phyloP scores from a whole-genome alignment of 2,888 invertebrate species.

The Tachystola acroxantha region DNA sequence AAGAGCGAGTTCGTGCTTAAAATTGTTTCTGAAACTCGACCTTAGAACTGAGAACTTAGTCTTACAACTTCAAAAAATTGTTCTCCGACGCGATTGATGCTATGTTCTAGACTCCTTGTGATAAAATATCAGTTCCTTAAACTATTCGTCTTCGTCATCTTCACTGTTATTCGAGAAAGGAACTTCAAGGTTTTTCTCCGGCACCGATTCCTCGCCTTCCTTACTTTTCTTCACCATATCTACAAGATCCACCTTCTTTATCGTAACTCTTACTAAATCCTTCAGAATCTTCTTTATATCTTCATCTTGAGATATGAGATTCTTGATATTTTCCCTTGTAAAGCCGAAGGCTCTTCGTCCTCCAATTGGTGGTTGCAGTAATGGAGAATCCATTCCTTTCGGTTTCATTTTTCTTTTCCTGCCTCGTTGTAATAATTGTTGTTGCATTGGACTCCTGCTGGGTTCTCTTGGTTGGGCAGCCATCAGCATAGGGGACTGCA shows the following conservation, averaged over 20 bases:
- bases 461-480: conserved; percentile 12
- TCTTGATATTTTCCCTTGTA: conserved; percentile 56
- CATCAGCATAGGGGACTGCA: background rate
- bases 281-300: conserved; percentile 67
- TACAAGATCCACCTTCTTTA: conserved; percentile 61
- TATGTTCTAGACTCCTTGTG: no score
- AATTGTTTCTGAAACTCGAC: no score
- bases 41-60: no score
- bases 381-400: conserved; percentile 7
- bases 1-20: no score
- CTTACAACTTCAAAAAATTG: no score
- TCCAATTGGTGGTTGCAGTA: conserved; percentile 23
- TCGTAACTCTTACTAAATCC: conserved; percentile 63
- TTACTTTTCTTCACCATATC: conserved; percentile 34
- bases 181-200: background rate
- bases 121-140: no score
- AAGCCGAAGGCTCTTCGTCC: conserved; percentile 41
- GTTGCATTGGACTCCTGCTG: conserved; percentile 12
- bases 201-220: background rate
- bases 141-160: conserved; percentile 13
- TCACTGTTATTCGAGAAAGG: background rate
- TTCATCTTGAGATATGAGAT: conserved; percentile 52
- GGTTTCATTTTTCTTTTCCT: conserved; percentile 37
- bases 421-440: conserved; percentile 17
- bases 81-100: no score